A percentile compares a stretch with the other conserved stretches of the same genome.
These are phyloP conservation scores for Drosophila orosa DNA, from an alignment of 1,140 invertebrate species.

Conservation along the genomic window DNA sequence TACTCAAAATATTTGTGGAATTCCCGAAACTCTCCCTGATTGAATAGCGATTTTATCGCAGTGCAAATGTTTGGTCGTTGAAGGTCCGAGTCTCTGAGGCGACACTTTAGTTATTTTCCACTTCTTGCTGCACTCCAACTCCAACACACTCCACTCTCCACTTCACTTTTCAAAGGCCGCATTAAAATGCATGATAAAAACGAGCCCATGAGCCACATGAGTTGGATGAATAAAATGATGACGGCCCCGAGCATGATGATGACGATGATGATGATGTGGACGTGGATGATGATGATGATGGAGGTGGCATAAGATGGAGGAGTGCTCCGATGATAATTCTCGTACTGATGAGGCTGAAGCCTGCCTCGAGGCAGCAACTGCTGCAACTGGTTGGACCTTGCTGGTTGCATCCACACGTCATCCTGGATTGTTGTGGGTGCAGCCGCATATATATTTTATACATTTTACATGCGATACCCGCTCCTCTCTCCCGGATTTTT, in stretches of 20 bases:
- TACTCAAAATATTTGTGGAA: background rate
- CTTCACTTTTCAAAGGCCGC: conserved; percentile 80
- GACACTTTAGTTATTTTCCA: conserved; percentile 82
- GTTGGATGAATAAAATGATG: conserved; percentile 37
- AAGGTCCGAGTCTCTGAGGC: conserved; percentile 49
- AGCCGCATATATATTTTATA: conserved; percentile 63
- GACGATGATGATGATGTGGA: conserved; percentile 18
- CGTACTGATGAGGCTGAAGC: conserved; percentile 38
- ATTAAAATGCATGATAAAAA: conserved; percentile 79
- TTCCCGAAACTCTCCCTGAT: conserved; percentile 3
- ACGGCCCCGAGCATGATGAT: conserved; percentile 28
- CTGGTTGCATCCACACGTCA: conserved; percentile 36
- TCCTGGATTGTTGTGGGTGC: conserved; percentile 51
- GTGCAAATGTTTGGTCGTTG: conserved; percentile 21
- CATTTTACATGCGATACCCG: conserved; percentile 62
- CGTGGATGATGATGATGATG: conserved; percentile 27
- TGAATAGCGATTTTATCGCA: conserved; percentile 17
- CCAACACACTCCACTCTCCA: conserved; percentile 42
- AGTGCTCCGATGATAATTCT: conserved; percentile 39
- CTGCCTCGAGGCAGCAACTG: conserved; percentile 42
- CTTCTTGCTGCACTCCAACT: conserved; percentile 65
- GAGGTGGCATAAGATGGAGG: conserved; percentile 14
- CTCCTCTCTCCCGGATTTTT: background rate
- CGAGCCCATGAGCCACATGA: conserved; percentile 56
- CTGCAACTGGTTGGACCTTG: conserved; percentile 68